Base-by-base conservation (phyloP, 2,888 invertebrate genomes). In the Lochmaea crataegi region DNA sequence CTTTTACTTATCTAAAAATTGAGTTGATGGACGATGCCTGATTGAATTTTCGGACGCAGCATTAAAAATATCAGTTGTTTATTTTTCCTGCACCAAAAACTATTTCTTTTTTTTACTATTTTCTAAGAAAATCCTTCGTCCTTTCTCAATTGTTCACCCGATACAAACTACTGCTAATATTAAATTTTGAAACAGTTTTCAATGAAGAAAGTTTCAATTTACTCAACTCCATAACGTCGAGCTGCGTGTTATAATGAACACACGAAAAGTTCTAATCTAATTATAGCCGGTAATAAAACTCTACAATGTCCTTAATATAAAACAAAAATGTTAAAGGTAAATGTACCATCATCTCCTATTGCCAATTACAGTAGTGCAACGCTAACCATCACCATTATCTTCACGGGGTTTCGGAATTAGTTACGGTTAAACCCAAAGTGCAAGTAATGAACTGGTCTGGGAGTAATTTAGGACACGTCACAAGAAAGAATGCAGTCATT, bases 401-500 rank as follows among this genome's bases (percentile, higher is more conserved):
- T 42, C 32, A 32, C 38, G 14, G 56, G 42, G 57, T 11, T 16
- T 66, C 18, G 66, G n/a, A 67, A 67, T 67, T 72, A 72, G 65
- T 53, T 16, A 41, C 63, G 57, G 57, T 65, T 45, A 64, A 64
- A 45, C 26, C 69, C 65, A 48, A 72, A 75, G 68, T 72, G 75
- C 76, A 78, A 76, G 79, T 82, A 82, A 83, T 83, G 83, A 80
- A 79, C 80, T 80, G 81, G 82, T 80, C 79, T 74, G 82, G 83
- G 82, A 82, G 79, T 81, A 81, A 83, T 83, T 83, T 80, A 75
- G 80, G 73, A 73, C 80, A 78, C 80, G 80, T 81, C 77, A 80
- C 78, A 78, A 72, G 81, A 80, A 83, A 83, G 83, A 83, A 83
- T 84, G 84, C 83, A 82, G 83, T 83, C 83, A 84, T 84, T 84